A percentile compares a stretch with the other conserved stretches of the same genome.
phyloP scores from a whole-genome alignment of 1,140 invertebrate genomes.

The Thaumetopoea pityocampa region DNA sequence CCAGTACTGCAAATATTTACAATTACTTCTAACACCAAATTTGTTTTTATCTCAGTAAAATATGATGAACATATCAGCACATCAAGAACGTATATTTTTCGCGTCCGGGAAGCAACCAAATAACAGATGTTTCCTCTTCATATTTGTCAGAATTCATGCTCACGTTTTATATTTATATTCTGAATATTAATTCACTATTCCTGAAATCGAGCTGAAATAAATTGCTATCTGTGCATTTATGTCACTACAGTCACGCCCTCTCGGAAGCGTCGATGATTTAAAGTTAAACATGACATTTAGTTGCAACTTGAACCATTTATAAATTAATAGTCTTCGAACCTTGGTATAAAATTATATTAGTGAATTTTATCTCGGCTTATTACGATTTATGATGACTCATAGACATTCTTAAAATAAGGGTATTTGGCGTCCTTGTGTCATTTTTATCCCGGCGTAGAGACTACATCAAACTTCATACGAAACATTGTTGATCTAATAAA shows the following conservation, averaged over 20 bases:
- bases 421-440: too few relatives aligned
- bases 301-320: too few relatives aligned
- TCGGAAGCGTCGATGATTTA: neutral
- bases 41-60: slow-evolving; percentile 7
- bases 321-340: too few relatives aligned
- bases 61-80: slow-evolving; percentile 2
- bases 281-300: too few relatives aligned
- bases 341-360: too few relatives aligned
- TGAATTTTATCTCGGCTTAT: too few relatives aligned
- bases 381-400: too few relatives aligned
- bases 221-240: slow-evolving; percentile 7
- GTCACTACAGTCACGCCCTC: slow-evolving; percentile 4
- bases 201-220: slow-evolving; percentile 15
- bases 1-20: slow-evolving; percentile 15
- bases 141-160: slow-evolving; percentile 18
- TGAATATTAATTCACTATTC: slow-evolving; percentile 12
- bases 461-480: too few relatives aligned
- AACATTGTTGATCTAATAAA: too few relatives aligned
- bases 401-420: too few relatives aligned
- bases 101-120: slow-evolving; percentile 25
- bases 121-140: slow-evolving; percentile 36
- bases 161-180: slow-evolving; percentile 15
- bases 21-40: slow-evolving; percentile 4
- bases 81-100: slow-evolving; percentile 4
- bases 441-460: too few relatives aligned